phyloP scores from a whole-genome alignment of 2,797 vertebrate species.

The Muscicapa comitata region DNA sequence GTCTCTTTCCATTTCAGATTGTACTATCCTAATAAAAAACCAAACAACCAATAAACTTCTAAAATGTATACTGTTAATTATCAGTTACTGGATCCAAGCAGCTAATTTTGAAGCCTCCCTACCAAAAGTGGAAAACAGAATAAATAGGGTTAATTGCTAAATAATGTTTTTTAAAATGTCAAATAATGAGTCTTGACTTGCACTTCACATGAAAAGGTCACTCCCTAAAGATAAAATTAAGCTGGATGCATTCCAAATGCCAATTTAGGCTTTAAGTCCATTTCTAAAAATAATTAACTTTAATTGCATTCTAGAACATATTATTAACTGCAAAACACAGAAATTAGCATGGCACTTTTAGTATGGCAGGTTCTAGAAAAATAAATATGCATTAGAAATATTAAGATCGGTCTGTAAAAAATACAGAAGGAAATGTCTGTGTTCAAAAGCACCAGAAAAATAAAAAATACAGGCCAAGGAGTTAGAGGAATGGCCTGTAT shows the following conservation, averaged over 20 bases:
- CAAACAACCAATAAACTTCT: not conserved
- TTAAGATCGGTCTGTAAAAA: not conserved
- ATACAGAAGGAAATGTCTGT: not conserved
- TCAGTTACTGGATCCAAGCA: not conserved
- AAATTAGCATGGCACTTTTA: not conserved
- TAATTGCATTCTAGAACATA: not conserved
- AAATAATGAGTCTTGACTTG: not conserved
- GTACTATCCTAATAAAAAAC: not conserved
- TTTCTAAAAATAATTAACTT: conserved; percentile 40
- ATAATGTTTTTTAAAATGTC: not conserved
- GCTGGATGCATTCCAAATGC: not conserved
- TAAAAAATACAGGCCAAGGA: not conserved
- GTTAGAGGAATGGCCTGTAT: not conserved
- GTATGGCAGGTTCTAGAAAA: not conserved
- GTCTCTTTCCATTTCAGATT: not conserved
- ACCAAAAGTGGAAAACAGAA: not conserved
- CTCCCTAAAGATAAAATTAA: conserved; percentile 2
- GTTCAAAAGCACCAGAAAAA: not conserved
- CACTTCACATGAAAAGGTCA: conserved; percentile 10
- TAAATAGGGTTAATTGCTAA: not conserved
- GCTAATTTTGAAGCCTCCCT: not conserved
- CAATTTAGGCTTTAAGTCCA: not conserved
- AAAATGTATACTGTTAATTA: not conserved
- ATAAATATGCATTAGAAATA: not conserved
- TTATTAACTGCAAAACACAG: not conserved